Evolutionary conservation across 2,797 vertebrate species (phyloP), one percentile per base, ranked within the genome.

Genomic region (Phyllotis vaccarum): DNA sequence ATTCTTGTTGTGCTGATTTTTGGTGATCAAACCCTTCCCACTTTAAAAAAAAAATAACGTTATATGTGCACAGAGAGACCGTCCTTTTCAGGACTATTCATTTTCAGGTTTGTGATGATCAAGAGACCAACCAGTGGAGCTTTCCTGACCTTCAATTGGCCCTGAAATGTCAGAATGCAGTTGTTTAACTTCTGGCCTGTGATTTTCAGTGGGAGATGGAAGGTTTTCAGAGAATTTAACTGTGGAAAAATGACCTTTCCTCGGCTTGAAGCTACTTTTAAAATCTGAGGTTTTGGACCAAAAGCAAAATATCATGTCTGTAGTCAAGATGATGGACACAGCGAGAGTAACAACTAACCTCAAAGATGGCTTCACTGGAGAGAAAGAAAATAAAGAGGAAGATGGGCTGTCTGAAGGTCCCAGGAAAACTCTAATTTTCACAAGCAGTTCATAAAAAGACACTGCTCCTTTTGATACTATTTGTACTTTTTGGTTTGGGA

Each of bases 301-400:
- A 98, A 98, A 98, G 96, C 98, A 98, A 95, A 40, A 5, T 24
- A 94, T 62, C 76, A 89, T 24, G 37, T 58, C 87, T 96, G 96
- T 87, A 93, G 81, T 92, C 94, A 95, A 97, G 86, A 97, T 97
- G 80, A 97, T 97, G 93, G 97, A 98, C 96, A 81, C 96, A 96
- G 95, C 96, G 97, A 98, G 89, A 98, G 93, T 96, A 95, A 97
- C 97, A 97, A 96, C 93, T 97, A 98, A 97, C 97, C 98, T 97
- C 98, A 98, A 97, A 98, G 98, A 97, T 98, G 98, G 97, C 97
- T 98, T 98, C 97, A 96, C 96, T 98, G 98, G 98, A 98, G 98
- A 98, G 93, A 52, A 96, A 95, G 96, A 95, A 96, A 95, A 91
- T 88, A 98, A 56, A 79, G 34, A 56, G 96, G 95, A 97, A 97